phyloP scores from a whole-genome alignment of 2,797 vertebrate genomes.

The Spinus pinus region DNA sequence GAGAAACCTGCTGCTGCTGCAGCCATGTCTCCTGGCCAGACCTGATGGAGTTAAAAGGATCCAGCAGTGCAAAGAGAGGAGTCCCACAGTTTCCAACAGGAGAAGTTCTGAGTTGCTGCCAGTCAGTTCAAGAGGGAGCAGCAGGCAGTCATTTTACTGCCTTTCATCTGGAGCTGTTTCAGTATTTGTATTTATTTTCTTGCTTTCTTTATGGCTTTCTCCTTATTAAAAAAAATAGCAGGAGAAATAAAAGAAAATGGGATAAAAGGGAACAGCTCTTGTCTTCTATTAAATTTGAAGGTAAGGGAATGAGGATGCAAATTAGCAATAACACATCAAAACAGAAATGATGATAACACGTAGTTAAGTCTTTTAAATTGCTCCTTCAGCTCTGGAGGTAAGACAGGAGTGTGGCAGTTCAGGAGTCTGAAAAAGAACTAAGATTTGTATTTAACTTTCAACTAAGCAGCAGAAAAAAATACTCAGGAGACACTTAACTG shows the following conservation, averaged over 20 bases:
- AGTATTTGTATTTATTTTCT: slow-evolving; percentile 47
- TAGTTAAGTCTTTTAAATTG: slow-evolving; percentile 68
- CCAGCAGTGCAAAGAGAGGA: background rate
- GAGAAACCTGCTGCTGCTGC: background rate
- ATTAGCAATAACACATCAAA: slow-evolving; percentile 66
- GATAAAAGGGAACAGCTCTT: slow-evolving; percentile 46
- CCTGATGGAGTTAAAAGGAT: background rate
- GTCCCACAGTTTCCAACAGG: background rate
- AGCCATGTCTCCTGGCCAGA: background rate
- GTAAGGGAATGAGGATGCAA: slow-evolving; percentile 61
- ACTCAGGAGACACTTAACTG: background rate
- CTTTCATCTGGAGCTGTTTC: slow-evolving; percentile 8
- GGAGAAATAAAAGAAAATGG: background rate
- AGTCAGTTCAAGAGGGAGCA: slow-evolving; percentile 11
- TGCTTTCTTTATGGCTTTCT: slow-evolving; percentile 48
- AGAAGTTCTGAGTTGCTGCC: background rate
- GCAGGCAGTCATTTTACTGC: slow-evolving; percentile 8
- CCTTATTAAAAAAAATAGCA: background rate
- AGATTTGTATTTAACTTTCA: slow-evolving; percentile 23
- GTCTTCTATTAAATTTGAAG: slow-evolving; percentile 60
- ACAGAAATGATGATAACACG: slow-evolving; percentile 52
- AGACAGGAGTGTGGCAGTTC: slow-evolving; percentile 16
- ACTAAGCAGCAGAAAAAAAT: slow-evolving; percentile 30
- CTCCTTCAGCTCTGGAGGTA: slow-evolving; percentile 42
- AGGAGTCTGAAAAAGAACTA: slow-evolving; percentile 6